Evolutionary conservation across 2,888 invertebrate species (phyloP), one percentile per base, ranked within the genome.

Genomic region (Lamellibrachia columna): DNA sequence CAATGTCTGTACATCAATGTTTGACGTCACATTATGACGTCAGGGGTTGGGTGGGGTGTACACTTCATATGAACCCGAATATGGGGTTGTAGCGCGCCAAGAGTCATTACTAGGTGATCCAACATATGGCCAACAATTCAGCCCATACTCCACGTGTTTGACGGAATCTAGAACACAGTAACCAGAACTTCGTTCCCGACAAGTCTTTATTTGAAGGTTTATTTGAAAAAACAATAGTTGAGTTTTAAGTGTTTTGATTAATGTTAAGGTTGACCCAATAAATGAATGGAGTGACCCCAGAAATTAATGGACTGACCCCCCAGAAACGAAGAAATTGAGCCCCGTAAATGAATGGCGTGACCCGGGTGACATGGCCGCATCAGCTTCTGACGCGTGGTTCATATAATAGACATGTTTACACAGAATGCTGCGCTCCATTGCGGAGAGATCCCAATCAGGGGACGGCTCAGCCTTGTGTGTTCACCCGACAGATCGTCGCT

Each of bases 401-500:
- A 75, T 75, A 75, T 75, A 75, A 75, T 75, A 75, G 75, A 75
- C 75, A 22, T 75, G 75, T 75, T 75, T 75, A 75, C 75, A 75
- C 75, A 75, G 75, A 11, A 75, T 22, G 75, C n/a, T 6, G 22
- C 22, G 75, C 75, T 75, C 75, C 75, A 75, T 15, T 75, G 75
- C 75, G 75, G 75, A 75, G 22, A 75, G 75, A 75, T 75, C 75
- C 75, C 75, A 75, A 75, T 75, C 75, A 75, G 75, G 75, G n/a
- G 75, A 75, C n/a, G 75, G 75, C n/a, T 75, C 75, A 75, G 75
- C 22, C 22, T 75, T 75, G 75, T n/a, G 75, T 75, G 75, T 75
- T 22, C 75, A n/a, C 22, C 4, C 75, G 22, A 22, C 75, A 75
- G 75, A 22, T 22, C 75, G 75, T 22, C 6, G 22, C 15, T n/a